A percentile compares a stretch with the other conserved stretches of the same genome.
Evolutionary conservation across 2,797 vertebrate species (phyloP).

Genomic region (Argya squamiceps): DNA sequence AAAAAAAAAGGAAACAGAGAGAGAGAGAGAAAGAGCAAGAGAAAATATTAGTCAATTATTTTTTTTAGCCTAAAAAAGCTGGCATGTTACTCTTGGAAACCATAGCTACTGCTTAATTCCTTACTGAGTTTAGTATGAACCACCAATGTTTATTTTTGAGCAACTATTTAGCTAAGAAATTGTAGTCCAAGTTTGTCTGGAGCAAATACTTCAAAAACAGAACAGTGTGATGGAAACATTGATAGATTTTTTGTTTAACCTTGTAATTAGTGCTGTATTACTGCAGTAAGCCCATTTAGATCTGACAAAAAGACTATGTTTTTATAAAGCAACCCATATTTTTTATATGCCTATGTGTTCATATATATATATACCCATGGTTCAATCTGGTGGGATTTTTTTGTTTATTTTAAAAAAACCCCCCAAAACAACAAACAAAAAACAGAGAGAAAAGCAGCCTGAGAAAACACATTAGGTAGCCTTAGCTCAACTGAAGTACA

Average conservation of each 20-base stretch:
- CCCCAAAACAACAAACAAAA: too few species aligned
- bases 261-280: background rate
- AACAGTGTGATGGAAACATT: background rate
- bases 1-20: background rate
- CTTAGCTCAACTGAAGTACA: background rate
- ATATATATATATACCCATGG: accelerated
- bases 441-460: background rate
- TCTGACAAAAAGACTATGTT: background rate
- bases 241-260: background rate
- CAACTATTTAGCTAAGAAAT: background rate
- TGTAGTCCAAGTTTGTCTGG: background rate
- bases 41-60: background rate
- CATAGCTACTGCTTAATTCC: background rate
- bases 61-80: background rate
- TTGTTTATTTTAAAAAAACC: background rate
- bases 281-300: background rate
- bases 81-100: background rate
- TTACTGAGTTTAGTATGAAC: background rate
- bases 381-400: background rate
- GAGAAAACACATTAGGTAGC: background rate
- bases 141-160: background rate
- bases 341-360: background rate
- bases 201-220: background rate
- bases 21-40: background rate
- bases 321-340: background rate